Base-by-base conservation (phyloP, 2,888 invertebrate genomes). In the Brenthis daphne region DNA sequence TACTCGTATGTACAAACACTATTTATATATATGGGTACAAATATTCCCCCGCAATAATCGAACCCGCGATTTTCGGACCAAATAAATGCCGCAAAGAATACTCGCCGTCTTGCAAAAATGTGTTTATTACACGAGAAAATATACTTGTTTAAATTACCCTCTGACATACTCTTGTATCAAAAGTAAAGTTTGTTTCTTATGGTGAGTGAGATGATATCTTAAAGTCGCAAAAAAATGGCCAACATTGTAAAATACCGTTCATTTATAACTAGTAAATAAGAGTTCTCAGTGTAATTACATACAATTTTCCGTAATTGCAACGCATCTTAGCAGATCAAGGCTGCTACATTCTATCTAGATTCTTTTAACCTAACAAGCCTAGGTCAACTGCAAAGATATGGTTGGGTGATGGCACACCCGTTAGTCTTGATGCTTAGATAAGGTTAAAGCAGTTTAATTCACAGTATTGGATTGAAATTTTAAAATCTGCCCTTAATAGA, bases 311-410 rank as follows among this genome's bases (percentile, higher is more conserved):
- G 56, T 63, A 67, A 67, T 57, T 67, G 60, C 60, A 33, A 50
- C 50, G 13, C 51, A 43, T 63, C 47, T 55, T 64, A 60, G 1
- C 65, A 65, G 68, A 70, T 72, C 72, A 72, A 72, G 72, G 68
- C 33, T 37, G 33, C 57, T 20, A 47, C 61, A 64, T 57, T 51
- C 58, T 65, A 58, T 65, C 53, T 47, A 65, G 56, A 60, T 48
- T 63, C 72, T 48, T 68, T 63, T 67, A 68, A 20, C 68, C 72
- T 60, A 60, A 68, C 63, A 65, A 56, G 72, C 51, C 63, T 72
- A 68, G 72, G 70, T 68, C 67, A 57, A 55, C 54, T 43, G 12
- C 47, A 37, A 65, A 29, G 29, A 67, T 43, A 69, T 16, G 63
- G 55, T 55, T 11, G n/a, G 64, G 57, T 58, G 58, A 58, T 69